Percentiles rank a stretch among this genome's conserved stretches.
Conservation (phyloP, 2,797 vertebrate genomes). For the Sebastes reedi region DNA sequence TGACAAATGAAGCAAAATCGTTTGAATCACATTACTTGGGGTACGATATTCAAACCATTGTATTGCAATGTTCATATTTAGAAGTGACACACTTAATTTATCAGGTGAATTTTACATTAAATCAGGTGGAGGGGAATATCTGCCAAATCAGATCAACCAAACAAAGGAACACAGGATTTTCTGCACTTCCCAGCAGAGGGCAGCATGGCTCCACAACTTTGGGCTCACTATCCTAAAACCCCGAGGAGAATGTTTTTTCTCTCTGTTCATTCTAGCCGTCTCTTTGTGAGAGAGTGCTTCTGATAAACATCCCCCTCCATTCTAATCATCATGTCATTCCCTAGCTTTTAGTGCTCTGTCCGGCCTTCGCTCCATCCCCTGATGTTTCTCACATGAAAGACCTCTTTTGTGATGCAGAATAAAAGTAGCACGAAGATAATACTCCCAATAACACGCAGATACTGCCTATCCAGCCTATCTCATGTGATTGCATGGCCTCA, state of each 20-base stretch:
- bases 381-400: slow-evolving; percentile 81
- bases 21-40: slow-evolving; percentile 49
- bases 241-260: slow-evolving; percentile 60
- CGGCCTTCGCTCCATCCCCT: slow-evolving; percentile 76
- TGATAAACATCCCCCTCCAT: slow-evolving; percentile 80
- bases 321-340: slow-evolving; percentile 84
- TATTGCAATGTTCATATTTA: slow-evolving; percentile 31
- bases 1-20: slow-evolving; percentile 50
- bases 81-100: slow-evolving; percentile 41
- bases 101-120: slow-evolving; percentile 29
- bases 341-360: slow-evolving; percentile 80
- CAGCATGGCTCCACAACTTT: slow-evolving; percentile 75
- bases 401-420: slow-evolving; percentile 80
- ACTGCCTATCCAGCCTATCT: slow-evolving; percentile 69
- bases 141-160: slow-evolving; percentile 20
- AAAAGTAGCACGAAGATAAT: slow-evolving; percentile 79
- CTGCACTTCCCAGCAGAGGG: slow-evolving; percentile 75
- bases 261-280: slow-evolving; percentile 65
- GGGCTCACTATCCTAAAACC: slow-evolving; percentile 12
- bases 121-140: slow-evolving; percentile 1
- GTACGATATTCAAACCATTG: slow-evolving; percentile 30
- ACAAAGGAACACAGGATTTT: slow-evolving; percentile 7
- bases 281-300: slow-evolving; percentile 79
- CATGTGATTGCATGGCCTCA: slow-evolving; percentile 70
- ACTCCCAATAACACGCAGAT: slow-evolving; percentile 74